A percentile compares a stretch with the other conserved stretches of the same genome.
Evolutionary conservation across 1,140 invertebrate species (phyloP).

Genomic region (Lordiphosa collinella): DNA sequence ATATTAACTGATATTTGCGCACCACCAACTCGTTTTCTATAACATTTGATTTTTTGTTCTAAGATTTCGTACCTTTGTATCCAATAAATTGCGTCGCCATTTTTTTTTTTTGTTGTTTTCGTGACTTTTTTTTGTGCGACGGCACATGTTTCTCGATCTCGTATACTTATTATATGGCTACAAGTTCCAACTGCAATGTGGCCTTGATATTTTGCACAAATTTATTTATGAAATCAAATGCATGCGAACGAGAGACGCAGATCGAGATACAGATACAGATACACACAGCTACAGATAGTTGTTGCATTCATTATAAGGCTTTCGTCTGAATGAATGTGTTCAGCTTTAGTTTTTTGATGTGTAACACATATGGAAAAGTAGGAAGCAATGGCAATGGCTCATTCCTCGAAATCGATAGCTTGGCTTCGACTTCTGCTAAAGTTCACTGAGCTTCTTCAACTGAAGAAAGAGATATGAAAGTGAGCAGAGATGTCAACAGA

Average conservation of each 20-base stretch:
- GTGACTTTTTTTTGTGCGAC: slow-evolving; percentile 25
- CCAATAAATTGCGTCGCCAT: slow-evolving; percentile 60
- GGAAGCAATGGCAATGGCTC: not conserved
- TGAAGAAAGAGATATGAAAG: too few relatives aligned
- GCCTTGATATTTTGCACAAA: slow-evolving; percentile 75
- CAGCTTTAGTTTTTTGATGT: slow-evolving; percentile 46
- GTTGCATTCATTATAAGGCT: slow-evolving; percentile 73
- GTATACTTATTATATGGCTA: slow-evolving; percentile 46
- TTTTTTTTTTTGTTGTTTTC: slow-evolving; percentile 14
- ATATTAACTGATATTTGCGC: slow-evolving; percentile 63
- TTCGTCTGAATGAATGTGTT: slow-evolving; percentile 61
- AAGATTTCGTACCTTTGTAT: slow-evolving; percentile 54
- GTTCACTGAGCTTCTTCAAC: too few relatives aligned
- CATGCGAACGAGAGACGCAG: slow-evolving; percentile 33
- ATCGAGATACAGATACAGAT: slow-evolving; percentile 47
- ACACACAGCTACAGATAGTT: slow-evolving; percentile 55
- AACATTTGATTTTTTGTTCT: slow-evolving; percentile 32
- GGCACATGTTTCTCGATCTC: slow-evolving; percentile 14
- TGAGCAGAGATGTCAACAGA: too few relatives aligned
- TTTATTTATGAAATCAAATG: slow-evolving; percentile 78
- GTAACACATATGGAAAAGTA: slow-evolving; percentile 47
- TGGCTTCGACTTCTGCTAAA: too few relatives aligned
- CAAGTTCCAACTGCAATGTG: slow-evolving; percentile 67
- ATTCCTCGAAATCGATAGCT: not conserved
- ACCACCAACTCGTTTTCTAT: slow-evolving; percentile 62